These are phyloP conservation scores for Hirundichthys speculiger DNA, from an alignment of 2,113 vertebrate genomes.

Conservation along the genomic window DNA sequence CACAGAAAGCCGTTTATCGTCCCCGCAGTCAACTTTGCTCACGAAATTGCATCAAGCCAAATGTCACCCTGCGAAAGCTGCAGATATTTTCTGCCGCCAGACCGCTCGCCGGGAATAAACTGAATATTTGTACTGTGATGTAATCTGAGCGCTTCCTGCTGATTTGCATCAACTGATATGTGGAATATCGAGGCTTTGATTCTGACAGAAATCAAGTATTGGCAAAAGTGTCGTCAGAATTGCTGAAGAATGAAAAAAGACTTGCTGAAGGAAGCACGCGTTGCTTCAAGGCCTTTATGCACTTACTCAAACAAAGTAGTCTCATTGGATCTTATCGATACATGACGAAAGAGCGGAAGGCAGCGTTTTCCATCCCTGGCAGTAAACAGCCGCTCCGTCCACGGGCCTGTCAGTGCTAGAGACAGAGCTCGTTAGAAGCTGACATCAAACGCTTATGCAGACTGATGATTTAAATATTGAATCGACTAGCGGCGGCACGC, in stretches of 20 bases:
- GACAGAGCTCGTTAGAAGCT: slow-evolving; percentile 71
- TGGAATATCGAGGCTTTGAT: slow-evolving; percentile 49
- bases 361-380: slow-evolving; percentile 61
- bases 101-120: slow-evolving; percentile 26
- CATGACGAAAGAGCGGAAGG: slow-evolving; percentile 59
- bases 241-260: slow-evolving; percentile 62
- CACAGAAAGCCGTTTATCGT: slow-evolving; percentile 9
- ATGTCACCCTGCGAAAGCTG: slow-evolving; percentile 15
- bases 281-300: slow-evolving; percentile 41
- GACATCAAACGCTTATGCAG: slow-evolving; percentile 73
- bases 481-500: slow-evolving; percentile 51
- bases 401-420: slow-evolving; percentile 65
- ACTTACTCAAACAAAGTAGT: slow-evolving; percentile 63
- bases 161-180: slow-evolving; percentile 48
- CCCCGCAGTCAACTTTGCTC: not conserved
- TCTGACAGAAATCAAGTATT: slow-evolving; percentile 57
- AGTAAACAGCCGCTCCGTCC: slow-evolving; percentile 71
- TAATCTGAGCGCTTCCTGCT: slow-evolving; percentile 35
- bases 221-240: slow-evolving; percentile 69
- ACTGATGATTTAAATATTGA: slow-evolving; percentile 78
- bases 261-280: slow-evolving; percentile 52
- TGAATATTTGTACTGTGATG: slow-evolving; percentile 51
- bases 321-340: slow-evolving; percentile 64
- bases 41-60: slow-evolving; percentile 12
- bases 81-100: slow-evolving; percentile 19